phyloP scores from a whole-genome alignment of 2,797 vertebrate genomes.

The Gadopsis bispinosus region DNA sequence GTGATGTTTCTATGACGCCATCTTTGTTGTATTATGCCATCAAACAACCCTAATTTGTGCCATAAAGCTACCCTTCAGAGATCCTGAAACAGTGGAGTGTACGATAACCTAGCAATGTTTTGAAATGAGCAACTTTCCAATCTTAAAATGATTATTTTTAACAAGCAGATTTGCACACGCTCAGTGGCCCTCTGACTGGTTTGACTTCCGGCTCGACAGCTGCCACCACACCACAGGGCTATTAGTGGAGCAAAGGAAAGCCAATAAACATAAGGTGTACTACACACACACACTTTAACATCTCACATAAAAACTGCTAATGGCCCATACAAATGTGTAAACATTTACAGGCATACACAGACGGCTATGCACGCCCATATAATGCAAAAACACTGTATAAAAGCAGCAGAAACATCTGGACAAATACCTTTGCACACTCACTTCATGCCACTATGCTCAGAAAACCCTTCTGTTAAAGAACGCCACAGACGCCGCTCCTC shows the following conservation, averaged over 20 bases:
- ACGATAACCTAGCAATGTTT: neutral
- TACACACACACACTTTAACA: conserved; percentile 2
- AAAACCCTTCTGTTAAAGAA: conserved; percentile 10
- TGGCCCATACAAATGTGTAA: neutral
- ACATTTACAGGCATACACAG: conserved; percentile 20
- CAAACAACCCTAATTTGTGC: neutral
- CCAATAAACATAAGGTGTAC: conserved; percentile 66
- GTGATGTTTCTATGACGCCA: neutral
- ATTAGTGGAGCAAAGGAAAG: conserved; percentile 72
- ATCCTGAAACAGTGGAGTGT: neutral
- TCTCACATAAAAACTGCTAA: conserved; percentile 15
- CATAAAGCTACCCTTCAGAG: neutral
- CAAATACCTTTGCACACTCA: conserved; percentile 9
- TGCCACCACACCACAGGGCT: conserved; percentile 66
- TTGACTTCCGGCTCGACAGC: conserved; percentile 75
- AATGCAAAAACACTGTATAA: neutral
- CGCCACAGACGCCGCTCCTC: conserved; percentile 27
- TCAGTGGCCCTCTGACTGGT: conserved; percentile 44
- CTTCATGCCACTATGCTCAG: neutral
- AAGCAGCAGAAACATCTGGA: conserved; percentile 24
- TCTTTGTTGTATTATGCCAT: neutral
- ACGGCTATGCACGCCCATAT: neutral
- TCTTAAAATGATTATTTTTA: neutral
- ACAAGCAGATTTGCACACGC: neutral
- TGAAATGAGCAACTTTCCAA: neutral